phyloP scores from a whole-genome alignment of 1,140 invertebrate genomes.

The Aphaenogaster floridana region DNA sequence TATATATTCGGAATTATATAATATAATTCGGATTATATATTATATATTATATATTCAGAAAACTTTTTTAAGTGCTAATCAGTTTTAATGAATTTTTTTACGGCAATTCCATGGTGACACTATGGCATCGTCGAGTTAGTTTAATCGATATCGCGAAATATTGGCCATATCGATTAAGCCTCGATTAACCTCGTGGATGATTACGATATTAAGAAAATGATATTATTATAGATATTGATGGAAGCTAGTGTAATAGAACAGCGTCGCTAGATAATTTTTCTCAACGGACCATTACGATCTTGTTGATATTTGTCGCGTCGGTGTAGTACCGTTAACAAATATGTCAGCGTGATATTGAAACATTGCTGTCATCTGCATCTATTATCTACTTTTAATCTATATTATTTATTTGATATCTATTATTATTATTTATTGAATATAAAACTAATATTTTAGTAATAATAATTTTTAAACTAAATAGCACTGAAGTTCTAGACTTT shows the following conservation, averaged over 20 bases:
- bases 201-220: conserved; percentile 21
- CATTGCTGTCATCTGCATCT: background rate
- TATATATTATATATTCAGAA: too few species aligned
- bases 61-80: too few species aligned
- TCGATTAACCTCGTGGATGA: background rate
- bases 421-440: background rate
- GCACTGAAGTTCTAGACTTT: background rate
- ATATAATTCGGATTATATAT: too few species aligned
- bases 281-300: background rate
- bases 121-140: background rate
- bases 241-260: background rate
- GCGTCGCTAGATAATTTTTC: background rate
- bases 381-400: background rate
- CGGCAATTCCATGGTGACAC: background rate
- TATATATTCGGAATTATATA: too few species aligned
- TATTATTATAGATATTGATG: conserved; percentile 5
- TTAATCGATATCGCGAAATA: background rate
- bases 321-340: background rate
- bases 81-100: background rate
- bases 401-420: background rate
- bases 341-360: background rate
- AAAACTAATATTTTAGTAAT: background rate
- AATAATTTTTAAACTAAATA: conserved; percentile 12
- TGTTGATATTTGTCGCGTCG: background rate
- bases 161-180: conserved; percentile 21